Evolutionary conservation across 2,797 vertebrate species (phyloP).

Genomic region (Galagoides demidoff): DNA sequence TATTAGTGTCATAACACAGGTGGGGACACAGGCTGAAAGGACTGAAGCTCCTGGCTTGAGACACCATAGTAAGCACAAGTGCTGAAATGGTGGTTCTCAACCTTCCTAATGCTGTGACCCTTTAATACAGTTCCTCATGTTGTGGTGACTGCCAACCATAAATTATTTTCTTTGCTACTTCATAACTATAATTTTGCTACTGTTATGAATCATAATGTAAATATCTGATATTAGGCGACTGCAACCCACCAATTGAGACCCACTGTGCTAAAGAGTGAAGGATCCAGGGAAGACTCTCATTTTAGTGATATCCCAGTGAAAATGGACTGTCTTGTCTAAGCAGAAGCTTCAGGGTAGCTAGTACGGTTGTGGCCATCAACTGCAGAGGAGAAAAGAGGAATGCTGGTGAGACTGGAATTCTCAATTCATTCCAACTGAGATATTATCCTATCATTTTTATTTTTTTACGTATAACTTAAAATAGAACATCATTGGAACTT

Average conservation of each 20-base stretch:
- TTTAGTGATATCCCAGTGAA: neutral
- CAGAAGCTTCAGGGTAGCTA: neutral
- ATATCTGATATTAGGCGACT: too few relatives aligned
- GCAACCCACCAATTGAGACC: too few relatives aligned
- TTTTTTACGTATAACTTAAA: neutral
- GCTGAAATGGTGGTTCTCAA: neutral
- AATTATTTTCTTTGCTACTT: too few relatives aligned
- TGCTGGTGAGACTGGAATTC: neutral
- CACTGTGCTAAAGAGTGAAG: neutral
- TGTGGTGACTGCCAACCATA: too few relatives aligned
- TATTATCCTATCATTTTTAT: neutral
- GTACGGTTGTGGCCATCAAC: neutral
- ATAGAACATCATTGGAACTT: neutral
- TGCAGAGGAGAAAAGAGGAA: neutral
- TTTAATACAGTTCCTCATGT: too few relatives aligned
- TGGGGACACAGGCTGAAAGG: neutral
- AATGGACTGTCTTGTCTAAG: neutral
- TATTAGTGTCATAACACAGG: too few relatives aligned
- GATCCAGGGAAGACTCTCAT: neutral
- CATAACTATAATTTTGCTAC: too few relatives aligned
- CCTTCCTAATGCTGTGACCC: too few relatives aligned
- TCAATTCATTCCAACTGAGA: neutral
- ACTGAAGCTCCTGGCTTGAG: neutral
- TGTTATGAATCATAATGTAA: too few relatives aligned
- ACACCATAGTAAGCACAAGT: neutral